phyloP scores from a whole-genome alignment of 1,140 invertebrate species.

The Bombyx mandarina region DNA sequence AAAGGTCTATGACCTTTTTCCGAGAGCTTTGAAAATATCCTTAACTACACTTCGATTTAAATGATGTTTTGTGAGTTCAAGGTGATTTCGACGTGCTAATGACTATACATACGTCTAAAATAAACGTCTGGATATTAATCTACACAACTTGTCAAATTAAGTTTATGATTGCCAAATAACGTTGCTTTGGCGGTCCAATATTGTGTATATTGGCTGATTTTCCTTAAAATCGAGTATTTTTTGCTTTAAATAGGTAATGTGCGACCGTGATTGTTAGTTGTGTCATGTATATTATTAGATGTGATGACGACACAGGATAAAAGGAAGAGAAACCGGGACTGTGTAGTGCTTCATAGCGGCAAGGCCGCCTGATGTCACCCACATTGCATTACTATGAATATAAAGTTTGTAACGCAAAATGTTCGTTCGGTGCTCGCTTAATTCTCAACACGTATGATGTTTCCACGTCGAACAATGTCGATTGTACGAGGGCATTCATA shows the following conservation, averaged over 20 bases:
- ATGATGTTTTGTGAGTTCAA: constrained; percentile 31
- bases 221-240: not conserved
- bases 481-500: constrained; percentile 5
- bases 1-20: constrained; percentile 24
- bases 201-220: too few species aligned
- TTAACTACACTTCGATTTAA: constrained; percentile 17
- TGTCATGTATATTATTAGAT: constrained; percentile 42
- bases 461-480: constrained; percentile 38
- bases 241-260: constrained; percentile 7
- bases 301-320: constrained; percentile 60
- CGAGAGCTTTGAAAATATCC: too few species aligned
- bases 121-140: not conserved
- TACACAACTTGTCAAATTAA: too few species aligned
- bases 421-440: constrained; percentile 21
- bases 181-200: too few species aligned
- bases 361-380: constrained; percentile 64
- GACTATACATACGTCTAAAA: not conserved
- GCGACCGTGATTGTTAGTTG: constrained; percentile 14
- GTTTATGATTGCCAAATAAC: too few species aligned
- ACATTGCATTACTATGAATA: constrained; percentile 40
- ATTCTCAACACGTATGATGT: constrained; percentile 49
- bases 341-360: constrained; percentile 48
- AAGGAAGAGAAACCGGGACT: constrained; percentile 55
- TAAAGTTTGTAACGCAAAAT: constrained; percentile 45
- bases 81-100: constrained; percentile 15